These are phyloP conservation scores for Rhea americana DNA, from an alignment of 2,113 vertebrate genomes.

Conservation along the genomic window DNA sequence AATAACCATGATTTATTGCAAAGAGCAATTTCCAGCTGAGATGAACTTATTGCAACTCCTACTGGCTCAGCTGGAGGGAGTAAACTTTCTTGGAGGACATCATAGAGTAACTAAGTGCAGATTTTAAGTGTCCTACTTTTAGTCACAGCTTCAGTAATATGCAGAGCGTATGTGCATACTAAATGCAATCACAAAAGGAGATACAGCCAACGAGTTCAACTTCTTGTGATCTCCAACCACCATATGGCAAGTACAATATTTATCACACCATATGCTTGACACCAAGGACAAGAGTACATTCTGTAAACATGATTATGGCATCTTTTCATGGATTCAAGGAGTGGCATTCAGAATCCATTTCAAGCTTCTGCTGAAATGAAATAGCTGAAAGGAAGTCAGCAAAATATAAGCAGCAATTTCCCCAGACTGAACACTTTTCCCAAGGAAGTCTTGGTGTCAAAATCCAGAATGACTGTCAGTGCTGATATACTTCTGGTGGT, in stretches of 20 bases:
- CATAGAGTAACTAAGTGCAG: constrained; percentile 4
- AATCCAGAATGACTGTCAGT: not conserved
- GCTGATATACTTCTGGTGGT: not conserved
- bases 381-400: constrained; percentile 23
- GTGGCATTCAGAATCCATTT: constrained; percentile 17
- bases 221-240: constrained; percentile 28
- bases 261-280: not conserved
- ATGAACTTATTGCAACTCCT: constrained; percentile 21
- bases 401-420: constrained; percentile 34
- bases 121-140: not conserved
- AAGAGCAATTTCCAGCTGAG: constrained; percentile 25
- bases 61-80: constrained; percentile 18
- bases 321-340: constrained; percentile 18
- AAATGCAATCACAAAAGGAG: constrained; percentile 2
- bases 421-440: not conserved
- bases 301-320: constrained; percentile 38
- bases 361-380: constrained; percentile 8
- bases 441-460: not conserved
- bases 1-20: constrained; percentile 5
- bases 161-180: constrained; percentile 11
- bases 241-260: constrained; percentile 19
- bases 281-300: not conserved
- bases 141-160: constrained; percentile 7
- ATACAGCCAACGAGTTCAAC: constrained; percentile 37
- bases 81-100: not conserved